Conservation (phyloP, 2,113 vertebrate species). For the Halichoerus grypus region DNA sequence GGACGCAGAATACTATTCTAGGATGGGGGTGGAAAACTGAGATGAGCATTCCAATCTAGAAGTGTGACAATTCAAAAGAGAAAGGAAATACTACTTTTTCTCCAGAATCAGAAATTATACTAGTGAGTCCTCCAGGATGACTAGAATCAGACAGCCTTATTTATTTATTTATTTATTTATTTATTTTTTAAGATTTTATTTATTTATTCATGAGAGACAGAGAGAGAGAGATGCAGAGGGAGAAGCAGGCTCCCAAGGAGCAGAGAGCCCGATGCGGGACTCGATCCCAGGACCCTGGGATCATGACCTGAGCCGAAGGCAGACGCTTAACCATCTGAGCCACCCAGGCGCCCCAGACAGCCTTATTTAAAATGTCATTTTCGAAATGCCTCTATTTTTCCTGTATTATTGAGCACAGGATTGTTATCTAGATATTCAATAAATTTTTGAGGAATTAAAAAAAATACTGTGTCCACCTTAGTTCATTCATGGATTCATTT, state of each 20-base stretch:
- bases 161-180: slow-evolving; percentile 3
- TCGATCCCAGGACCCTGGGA: too few species aligned
- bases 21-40: background rate
- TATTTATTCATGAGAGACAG: too few species aligned
- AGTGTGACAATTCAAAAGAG: background rate
- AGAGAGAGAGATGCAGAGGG: too few species aligned
- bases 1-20: background rate
- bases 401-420: background rate
- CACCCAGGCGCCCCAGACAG: too few species aligned
- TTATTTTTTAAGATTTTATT: too few species aligned
- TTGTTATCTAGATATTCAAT: background rate
- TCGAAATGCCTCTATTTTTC: slow-evolving; percentile 20
- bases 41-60: background rate
- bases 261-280: too few species aligned
- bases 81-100: background rate
- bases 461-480: background rate
- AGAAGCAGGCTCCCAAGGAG: too few species aligned
- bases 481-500: background rate
- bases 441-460: background rate
- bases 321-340: too few species aligned
- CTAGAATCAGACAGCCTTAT: background rate
- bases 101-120: background rate
- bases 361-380: slow-evolving; percentile 20
- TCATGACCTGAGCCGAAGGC: too few species aligned
- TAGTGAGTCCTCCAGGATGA: background rate